phyloP scores from a whole-genome alignment of 2,797 vertebrate species.

The Avahi laniger region DNA sequence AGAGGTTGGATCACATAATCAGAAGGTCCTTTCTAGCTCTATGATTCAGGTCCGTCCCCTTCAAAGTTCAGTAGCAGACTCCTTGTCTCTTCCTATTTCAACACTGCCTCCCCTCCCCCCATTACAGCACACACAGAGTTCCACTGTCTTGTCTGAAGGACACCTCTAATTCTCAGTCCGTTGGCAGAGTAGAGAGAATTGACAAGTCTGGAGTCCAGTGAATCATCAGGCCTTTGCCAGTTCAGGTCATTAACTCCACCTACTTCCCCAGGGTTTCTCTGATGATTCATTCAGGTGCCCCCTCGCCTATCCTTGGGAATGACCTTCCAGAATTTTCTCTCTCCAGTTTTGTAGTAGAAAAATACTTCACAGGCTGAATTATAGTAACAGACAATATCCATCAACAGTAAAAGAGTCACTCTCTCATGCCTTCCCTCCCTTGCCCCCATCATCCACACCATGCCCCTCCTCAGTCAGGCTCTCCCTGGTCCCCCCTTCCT shows the following conservation, averaged over 20 bases:
- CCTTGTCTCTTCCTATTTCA: background rate
- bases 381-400: slow-evolving; percentile 37
- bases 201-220: slow-evolving; percentile 22
- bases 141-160: slow-evolving; percentile 13
- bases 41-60: background rate
- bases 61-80: background rate
- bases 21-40: slow-evolving; percentile 2
- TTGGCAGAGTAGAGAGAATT: slow-evolving; percentile 27
- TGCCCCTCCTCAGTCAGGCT: background rate
- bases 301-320: slow-evolving; percentile 46
- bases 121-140: background rate
- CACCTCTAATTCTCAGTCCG: background rate
- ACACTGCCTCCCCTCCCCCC: background rate
- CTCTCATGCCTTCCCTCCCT: background rate
- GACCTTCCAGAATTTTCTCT: slow-evolving; percentile 59
- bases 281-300: slow-evolving; percentile 58
- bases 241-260: slow-evolving; percentile 36
- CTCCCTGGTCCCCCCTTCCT: background rate
- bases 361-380: slow-evolving; percentile 47
- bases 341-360: slow-evolving; percentile 56
- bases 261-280: slow-evolving; percentile 46
- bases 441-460: background rate
- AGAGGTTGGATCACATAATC: slow-evolving; percentile 13
- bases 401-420: slow-evolving; percentile 44
- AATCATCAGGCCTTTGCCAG: slow-evolving; percentile 1